These are phyloP conservation scores for Araneus ventricosus DNA, from an alignment of 1,140 invertebrate genomes.

Conservation along the genomic window DNA sequence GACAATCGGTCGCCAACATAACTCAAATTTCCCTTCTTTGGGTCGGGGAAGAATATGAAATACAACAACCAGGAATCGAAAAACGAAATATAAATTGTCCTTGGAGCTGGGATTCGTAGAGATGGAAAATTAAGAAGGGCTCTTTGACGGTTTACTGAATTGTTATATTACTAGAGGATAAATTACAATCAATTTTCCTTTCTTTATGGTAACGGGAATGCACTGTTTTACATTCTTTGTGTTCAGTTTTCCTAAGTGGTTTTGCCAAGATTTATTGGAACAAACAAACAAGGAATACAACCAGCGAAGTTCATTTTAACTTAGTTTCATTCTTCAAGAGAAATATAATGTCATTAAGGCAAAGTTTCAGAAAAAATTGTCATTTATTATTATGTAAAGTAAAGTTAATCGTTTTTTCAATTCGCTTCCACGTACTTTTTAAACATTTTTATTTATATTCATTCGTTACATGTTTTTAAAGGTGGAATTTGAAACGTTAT, in stretches of 20 bases:
- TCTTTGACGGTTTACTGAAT: slow-evolving; percentile 28
- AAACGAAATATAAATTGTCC: slow-evolving; percentile 15
- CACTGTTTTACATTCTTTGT: neutral
- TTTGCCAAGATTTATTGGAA: neutral
- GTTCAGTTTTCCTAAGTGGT: neutral
- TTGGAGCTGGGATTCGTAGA: neutral
- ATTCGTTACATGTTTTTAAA: no score
- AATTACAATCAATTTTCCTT: neutral
- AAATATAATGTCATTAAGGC: no score
- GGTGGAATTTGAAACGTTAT: no score
- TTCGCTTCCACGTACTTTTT: no score
- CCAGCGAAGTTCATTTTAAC: no score
- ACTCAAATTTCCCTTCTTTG: slow-evolving; percentile 1
- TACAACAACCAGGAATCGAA: neutral
- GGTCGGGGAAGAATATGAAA: slow-evolving; percentile 3
- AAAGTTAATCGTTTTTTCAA: no score
- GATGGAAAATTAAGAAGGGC: slow-evolving; percentile 13
- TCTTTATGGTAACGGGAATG: neutral
- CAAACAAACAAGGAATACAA: neutral
- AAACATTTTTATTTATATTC: no score
- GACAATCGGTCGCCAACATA: slow-evolving; percentile 20
- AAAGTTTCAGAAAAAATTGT: no score
- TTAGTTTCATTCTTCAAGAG: no score
- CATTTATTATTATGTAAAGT: no score
- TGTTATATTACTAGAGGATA: neutral